Conservation (phyloP, 2,797 vertebrate species). For the Chrysocyon brachyurus region DNA sequence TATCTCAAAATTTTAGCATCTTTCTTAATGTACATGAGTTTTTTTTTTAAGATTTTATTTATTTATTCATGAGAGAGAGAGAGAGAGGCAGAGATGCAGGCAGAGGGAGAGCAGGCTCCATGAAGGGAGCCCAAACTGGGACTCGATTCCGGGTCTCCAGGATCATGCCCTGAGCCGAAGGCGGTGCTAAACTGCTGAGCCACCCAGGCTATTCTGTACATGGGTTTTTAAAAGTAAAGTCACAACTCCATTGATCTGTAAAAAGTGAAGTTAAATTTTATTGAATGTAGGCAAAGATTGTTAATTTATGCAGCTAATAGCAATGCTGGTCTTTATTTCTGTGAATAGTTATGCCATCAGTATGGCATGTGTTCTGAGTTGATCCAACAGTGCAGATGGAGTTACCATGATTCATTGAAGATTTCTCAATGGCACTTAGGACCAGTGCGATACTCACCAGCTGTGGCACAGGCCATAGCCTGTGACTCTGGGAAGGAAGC, state of each 20-base stretch:
- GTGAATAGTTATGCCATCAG: not conserved
- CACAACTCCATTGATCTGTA: not conserved
- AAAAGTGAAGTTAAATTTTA: slow-evolving; percentile 56
- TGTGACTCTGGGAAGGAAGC: slow-evolving; percentile 51
- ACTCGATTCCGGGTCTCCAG: too few species aligned
- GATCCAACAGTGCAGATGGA: not conserved
- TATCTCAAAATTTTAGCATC: slow-evolving; percentile 63
- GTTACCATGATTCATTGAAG: not conserved
- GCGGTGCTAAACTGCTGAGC: too few species aligned
- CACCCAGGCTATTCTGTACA: not conserved
- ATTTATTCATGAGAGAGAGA: too few species aligned
- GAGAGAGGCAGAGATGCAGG: too few species aligned
- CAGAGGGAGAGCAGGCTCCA: too few species aligned
- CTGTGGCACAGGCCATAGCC: not conserved
- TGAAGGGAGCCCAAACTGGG: too few species aligned
- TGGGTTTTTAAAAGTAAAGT: slow-evolving; percentile 51
- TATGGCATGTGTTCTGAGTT: not conserved
- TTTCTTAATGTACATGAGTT: slow-evolving; percentile 36
- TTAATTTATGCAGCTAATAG: slow-evolving; percentile 57
- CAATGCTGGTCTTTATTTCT: not conserved
- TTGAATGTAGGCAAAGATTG: slow-evolving; percentile 52
- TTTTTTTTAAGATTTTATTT: too few species aligned
- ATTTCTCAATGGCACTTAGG: not conserved
- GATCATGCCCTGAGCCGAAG: too few species aligned
- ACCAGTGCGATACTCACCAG: not conserved